Evolutionary conservation across 2,888 invertebrate genomes (phyloP), one percentile per base, ranked within the genome.

Genomic region (Caenorhabditis macrosperma): DNA sequence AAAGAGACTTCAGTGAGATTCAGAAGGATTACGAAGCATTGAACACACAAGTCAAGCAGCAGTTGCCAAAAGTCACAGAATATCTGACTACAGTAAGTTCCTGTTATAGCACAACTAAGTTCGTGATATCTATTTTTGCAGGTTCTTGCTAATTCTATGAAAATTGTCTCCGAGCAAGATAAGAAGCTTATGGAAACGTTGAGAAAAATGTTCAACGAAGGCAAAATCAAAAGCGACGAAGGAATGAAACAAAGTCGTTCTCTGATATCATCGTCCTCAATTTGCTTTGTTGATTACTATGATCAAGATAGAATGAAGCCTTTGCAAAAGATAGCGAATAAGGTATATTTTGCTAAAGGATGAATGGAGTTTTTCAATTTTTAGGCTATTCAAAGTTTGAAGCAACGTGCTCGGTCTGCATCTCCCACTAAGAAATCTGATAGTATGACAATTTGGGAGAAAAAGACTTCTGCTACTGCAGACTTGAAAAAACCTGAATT

Each of bases 11-110:
- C 35, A 60, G 50, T 2, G 82, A 76, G 33, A 72, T 68, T 28
- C 75, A 71, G 26, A 82, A 78, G 52, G 88, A 88, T 28, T 88
- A 83, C 59, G 87, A 88, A 59, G 88, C 88, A 1, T 67, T 88
- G 59, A 88, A 88, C 64, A 76, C 78, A 0, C 88, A 88, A 55
- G 86, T 88, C 35, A 88, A 88, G 46, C 81, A 78, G 60, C 82
- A 83, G 33, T 48, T 88, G 35, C 88, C 88, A 0, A 88, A 86
- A 54, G 78, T 83, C 5, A 84, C 85, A 20, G 85, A 85, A n/a
- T 74, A 79, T 26, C 59, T 86, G 55, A 84, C 78, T 28, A 78
- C 68, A 33, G 85, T 82, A 54, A 54, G 54, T n/a, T 6, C 10
- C 33, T 35, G 22, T 30, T 20, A 9, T 9, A 22, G 38, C 6